These are phyloP conservation scores for Pituophis catenifer DNA, from an alignment of 2,113 vertebrate species.

Conservation along the genomic window DNA sequence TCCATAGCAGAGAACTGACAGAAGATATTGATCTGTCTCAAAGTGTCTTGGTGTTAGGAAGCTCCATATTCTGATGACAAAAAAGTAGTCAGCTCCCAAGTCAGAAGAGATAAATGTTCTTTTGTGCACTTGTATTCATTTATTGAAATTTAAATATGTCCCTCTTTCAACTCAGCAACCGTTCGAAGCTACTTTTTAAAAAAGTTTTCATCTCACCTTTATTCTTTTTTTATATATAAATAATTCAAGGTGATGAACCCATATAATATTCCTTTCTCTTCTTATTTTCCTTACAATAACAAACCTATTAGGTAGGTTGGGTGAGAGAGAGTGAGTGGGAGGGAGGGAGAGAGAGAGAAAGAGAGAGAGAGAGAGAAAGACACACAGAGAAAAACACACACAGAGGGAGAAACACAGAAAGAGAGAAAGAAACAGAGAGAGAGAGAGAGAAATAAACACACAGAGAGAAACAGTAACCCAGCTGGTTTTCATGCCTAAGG, in stretches of 20 bases:
- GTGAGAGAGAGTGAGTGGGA: too few relatives aligned
- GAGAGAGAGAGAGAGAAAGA: too few relatives aligned
- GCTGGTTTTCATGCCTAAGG: background rate
- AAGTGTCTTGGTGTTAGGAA: background rate
- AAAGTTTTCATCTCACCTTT: background rate
- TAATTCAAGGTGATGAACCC: background rate
- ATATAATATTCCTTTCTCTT: background rate
- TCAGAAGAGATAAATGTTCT: background rate
- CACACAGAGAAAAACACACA: too few relatives aligned
- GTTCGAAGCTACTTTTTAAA: background rate
- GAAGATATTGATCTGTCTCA: background rate
- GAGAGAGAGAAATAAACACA: too few relatives aligned
- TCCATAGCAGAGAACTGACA: background rate
- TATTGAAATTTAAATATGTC: background rate
- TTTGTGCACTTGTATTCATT: background rate
- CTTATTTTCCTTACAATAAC: background rate
- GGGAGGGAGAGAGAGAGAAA: too few relatives aligned
- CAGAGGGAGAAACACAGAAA: too few relatives aligned
- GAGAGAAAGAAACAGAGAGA: too few relatives aligned
- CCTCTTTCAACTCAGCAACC: background rate
- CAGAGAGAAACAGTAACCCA: too few relatives aligned
- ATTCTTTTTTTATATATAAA: background rate
- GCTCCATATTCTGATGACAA: background rate
- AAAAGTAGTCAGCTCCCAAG: background rate
- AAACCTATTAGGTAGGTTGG: background rate